phyloP scores from a whole-genome alignment of 2,888 invertebrate species.

The Erebia epiphron region DNA sequence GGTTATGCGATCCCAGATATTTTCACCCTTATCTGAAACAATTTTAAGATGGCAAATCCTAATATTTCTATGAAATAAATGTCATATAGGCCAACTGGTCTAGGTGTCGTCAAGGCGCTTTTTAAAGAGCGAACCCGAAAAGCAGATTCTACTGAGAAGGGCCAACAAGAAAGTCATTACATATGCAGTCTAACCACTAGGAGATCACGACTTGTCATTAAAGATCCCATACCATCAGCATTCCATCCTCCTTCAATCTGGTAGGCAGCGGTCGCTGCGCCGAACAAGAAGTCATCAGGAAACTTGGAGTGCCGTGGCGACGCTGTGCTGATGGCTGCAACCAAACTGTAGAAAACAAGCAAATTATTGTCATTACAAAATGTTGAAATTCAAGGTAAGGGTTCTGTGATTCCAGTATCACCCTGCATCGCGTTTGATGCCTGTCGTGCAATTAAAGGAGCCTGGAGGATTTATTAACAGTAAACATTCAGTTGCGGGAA shows the following conservation, averaged over 20 bases:
- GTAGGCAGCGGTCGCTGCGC: constrained; percentile 25
- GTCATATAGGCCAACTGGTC: too few relatives aligned
- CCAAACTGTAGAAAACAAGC: not conserved
- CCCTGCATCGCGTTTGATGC: too few relatives aligned
- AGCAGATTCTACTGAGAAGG: too few relatives aligned
- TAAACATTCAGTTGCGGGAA: too few relatives aligned
- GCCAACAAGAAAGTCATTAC: too few relatives aligned
- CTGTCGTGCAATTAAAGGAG: too few relatives aligned
- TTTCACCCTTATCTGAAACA: constrained; percentile 46
- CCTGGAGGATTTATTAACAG: too few relatives aligned
- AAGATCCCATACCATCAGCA: constrained; percentile 18
- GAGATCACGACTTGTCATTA: not conserved
- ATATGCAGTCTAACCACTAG: not conserved
- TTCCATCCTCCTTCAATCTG: constrained; percentile 32
- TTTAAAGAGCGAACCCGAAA: too few relatives aligned
- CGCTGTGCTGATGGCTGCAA: constrained; percentile 44
- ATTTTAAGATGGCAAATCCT: constrained; percentile 50
- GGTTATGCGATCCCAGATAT: constrained; percentile 32
- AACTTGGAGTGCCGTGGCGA: constrained; percentile 46
- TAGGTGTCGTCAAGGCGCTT: too few relatives aligned
- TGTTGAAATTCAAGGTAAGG: too few relatives aligned
- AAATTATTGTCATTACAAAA: not conserved
- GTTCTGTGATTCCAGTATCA: too few relatives aligned
- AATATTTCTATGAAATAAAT: too few relatives aligned
- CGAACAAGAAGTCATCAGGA: constrained; percentile 28